These are phyloP conservation scores for Silurus glanis DNA, from an alignment of 2,113 vertebrate genomes.

Conservation along the genomic window DNA sequence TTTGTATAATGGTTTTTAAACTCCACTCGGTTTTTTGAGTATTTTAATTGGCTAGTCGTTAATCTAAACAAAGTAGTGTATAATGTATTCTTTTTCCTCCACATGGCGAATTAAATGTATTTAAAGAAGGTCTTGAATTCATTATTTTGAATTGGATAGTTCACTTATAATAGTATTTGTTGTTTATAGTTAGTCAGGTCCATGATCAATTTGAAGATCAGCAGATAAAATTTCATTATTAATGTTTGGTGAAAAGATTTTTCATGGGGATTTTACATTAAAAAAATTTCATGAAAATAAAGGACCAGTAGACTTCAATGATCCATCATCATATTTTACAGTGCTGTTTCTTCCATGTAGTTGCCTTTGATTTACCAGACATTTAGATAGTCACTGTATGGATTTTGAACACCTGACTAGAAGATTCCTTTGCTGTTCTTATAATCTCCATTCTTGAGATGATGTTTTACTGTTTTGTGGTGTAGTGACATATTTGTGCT, in stretches of 20 bases:
- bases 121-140: conserved; percentile 57
- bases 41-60: conserved; percentile 75
- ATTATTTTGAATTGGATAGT: background rate
- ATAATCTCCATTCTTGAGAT: too few species aligned
- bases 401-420: too few species aligned
- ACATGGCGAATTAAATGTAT: conserved; percentile 72
- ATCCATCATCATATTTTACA: background rate
- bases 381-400: too few species aligned
- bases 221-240: background rate
- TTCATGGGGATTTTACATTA: background rate
- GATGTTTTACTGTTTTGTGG: too few species aligned
- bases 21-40: conserved; percentile 49
- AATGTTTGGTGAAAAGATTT: background rate
- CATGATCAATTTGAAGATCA: too few species aligned
- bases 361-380: background rate
- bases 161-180: too few species aligned
- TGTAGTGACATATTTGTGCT: too few species aligned
- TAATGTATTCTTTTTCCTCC: conserved; percentile 69
- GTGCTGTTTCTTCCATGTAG: background rate
- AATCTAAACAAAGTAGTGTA: conserved; percentile 69
- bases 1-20: conserved; percentile 52
- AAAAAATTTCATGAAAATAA: background rate
- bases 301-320: background rate
- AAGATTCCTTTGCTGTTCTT: too few species aligned
- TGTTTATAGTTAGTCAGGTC: too few species aligned